phyloP scores from a whole-genome alignment of 2,888 invertebrate genomes.

The Epinotia nisella region DNA sequence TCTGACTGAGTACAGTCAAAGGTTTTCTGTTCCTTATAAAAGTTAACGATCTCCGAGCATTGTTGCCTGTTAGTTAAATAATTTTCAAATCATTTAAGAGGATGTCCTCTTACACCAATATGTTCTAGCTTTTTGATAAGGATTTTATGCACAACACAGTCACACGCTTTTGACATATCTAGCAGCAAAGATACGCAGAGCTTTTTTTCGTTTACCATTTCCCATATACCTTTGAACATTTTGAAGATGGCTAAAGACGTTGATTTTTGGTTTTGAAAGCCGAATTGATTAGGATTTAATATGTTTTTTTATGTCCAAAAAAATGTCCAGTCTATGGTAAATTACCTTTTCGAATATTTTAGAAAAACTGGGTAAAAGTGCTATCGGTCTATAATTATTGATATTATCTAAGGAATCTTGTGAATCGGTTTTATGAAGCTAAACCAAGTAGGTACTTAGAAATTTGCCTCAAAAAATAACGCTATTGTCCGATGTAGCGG shows the following conservation, averaged over 20 bases:
- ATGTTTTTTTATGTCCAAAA: background rate
- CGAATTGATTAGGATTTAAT: constrained; percentile 11
- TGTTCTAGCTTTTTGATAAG: background rate
- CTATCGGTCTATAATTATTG: no score
- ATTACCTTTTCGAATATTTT: no score
- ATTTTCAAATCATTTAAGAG: background rate
- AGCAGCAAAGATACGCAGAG: constrained; percentile 2
- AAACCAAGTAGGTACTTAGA: no score
- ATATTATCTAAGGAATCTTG: no score
- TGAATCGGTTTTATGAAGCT: no score
- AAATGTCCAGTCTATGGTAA: no score
- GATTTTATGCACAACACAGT: constrained; percentile 4
- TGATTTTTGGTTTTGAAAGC: constrained; percentile 25
- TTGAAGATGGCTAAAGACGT: constrained; percentile 7
- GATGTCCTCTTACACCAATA: constrained; percentile 9
- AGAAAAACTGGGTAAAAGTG: no score
- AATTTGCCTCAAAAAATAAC: no score
- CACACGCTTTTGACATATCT: constrained; percentile 23
- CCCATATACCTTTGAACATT: constrained; percentile 15
- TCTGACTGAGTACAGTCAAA: background rate
- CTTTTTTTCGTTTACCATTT: background rate
- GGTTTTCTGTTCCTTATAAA: background rate
- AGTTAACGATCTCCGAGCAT: no score
- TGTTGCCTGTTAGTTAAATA: background rate
- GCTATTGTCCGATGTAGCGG: no score